Evolutionary conservation across 2,113 vertebrate species (phyloP), one percentile per base, ranked within the genome.

Genomic region (Cavia aperea): DNA sequence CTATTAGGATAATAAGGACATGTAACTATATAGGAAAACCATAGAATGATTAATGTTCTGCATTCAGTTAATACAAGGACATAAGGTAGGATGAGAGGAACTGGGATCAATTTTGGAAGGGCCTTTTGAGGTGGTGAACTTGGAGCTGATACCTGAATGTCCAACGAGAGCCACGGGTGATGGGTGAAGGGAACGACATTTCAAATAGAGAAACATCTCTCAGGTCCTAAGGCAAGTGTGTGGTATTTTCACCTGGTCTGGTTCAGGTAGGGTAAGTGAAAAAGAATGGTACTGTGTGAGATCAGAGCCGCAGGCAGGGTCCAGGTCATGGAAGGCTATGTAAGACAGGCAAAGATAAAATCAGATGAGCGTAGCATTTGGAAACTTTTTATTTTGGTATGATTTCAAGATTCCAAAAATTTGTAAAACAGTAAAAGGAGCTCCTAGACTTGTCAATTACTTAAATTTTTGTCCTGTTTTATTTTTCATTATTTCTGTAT

Each of bases 321-420:
- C 3, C 11, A n/a, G 66, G 29, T 63, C 21, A 7, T 8, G 1
- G 1, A 65, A 49, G 16, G 26, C 14, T 11, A 8, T 0, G 4
- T 26, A 19, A 46, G 60, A n/a, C 43, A n/a, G 0, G 33, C 49
- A 6, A 43, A 58, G 36, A n/a, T 26, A 18, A 18, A 23, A 58
- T 46, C 18, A 51, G 29, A 62, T 31, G 26, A 13, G 15, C 13
- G 33, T 6, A 62, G 12, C 56, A 26, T 65, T 86, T 19, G 56
- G 81, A 63, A 85, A 58, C 33, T 29, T 87, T 87, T 77, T 60
- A 18, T 66, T 88, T 94, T 82, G 60, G 43, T 56, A 33, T 82
- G 65, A 92, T 65, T 77, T 93, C n/a, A 77, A 78, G 58, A 2
- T 68, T 85, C 39, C 13, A 58, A n/a, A 70, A 43, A 66, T 4